Percentiles rank a stretch among this genome's conserved stretches.
Evolutionary conservation across 2,888 invertebrate species (phyloP).

Genomic region (Apotomis betuletana): DNA sequence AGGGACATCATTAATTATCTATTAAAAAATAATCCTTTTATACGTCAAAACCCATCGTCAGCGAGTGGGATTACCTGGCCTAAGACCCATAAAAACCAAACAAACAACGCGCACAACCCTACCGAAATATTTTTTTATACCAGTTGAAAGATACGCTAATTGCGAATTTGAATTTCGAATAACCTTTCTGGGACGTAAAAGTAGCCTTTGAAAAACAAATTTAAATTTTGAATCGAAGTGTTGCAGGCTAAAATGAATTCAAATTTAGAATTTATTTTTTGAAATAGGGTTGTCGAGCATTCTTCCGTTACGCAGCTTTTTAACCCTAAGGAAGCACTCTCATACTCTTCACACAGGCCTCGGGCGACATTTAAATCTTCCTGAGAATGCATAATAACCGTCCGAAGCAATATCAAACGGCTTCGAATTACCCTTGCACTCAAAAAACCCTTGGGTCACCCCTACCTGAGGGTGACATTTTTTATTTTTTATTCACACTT

Average conservation of each 20-base stretch:
- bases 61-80: constrained; percentile 77
- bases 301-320: constrained; percentile 54
- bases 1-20: constrained; percentile 79
- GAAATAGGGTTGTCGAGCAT: constrained; percentile 32
- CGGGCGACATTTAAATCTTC: constrained; percentile 75
- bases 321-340: constrained; percentile 67
- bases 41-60: constrained; percentile 74
- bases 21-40: constrained; percentile 82
- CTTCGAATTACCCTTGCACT: constrained; percentile 73
- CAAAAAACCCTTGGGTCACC: constrained; percentile 75
- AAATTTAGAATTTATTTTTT: constrained; percentile 13
- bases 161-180: constrained; percentile 16
- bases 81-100: constrained; percentile 77
- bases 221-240: neutral
- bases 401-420: constrained; percentile 66
- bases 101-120: constrained; percentile 73
- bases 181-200: neutral
- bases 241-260: neutral
- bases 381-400: constrained; percentile 82
- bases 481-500: constrained; percentile 82
- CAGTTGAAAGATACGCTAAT: neutral
- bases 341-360: constrained; percentile 66
- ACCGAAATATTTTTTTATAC: constrained; percentile 43
- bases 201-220: neutral
- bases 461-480: constrained; percentile 81